Evolutionary conservation across 2,797 vertebrate genomes (phyloP).

Genomic region (Dicrostonyx torquatus): DNA sequence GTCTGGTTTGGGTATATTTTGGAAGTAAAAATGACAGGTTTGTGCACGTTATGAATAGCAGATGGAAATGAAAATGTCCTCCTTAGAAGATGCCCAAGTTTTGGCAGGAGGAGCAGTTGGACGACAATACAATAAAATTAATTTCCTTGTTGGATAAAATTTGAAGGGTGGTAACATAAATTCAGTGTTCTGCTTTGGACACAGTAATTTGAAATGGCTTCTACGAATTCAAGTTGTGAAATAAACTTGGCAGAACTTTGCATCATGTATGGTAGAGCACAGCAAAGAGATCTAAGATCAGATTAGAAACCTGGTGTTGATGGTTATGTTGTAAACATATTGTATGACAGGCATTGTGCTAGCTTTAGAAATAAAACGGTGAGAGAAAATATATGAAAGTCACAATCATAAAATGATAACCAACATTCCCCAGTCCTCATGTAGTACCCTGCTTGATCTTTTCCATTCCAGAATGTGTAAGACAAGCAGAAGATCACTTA

Average conservation of each 20-base stretch:
- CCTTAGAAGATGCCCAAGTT: background rate
- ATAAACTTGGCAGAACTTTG: background rate
- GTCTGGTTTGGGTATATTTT: background rate
- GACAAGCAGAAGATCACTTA: no score
- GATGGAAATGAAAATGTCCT: background rate
- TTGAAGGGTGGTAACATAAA: background rate
- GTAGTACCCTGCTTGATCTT: background rate
- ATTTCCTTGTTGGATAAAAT: background rate
- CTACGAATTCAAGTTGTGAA: background rate
- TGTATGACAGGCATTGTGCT: background rate
- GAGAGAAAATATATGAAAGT: background rate
- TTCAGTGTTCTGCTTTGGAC: background rate
- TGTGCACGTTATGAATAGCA: background rate
- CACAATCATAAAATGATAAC: background rate
- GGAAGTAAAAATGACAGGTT: background rate
- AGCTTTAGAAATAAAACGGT: background rate
- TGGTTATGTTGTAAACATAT: background rate
- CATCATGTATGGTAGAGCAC: background rate
- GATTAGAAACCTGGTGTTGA: background rate
- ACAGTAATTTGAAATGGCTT: background rate
- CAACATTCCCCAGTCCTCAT: background rate
- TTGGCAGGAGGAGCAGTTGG: constrained; percentile 15
- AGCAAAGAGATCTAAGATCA: background rate
- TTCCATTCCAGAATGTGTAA: background rate
- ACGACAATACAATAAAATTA: background rate